Evolutionary conservation across 2,888 invertebrate species (phyloP), one percentile per base, ranked within the genome.

Genomic region (Calliphora vomitoria): DNA sequence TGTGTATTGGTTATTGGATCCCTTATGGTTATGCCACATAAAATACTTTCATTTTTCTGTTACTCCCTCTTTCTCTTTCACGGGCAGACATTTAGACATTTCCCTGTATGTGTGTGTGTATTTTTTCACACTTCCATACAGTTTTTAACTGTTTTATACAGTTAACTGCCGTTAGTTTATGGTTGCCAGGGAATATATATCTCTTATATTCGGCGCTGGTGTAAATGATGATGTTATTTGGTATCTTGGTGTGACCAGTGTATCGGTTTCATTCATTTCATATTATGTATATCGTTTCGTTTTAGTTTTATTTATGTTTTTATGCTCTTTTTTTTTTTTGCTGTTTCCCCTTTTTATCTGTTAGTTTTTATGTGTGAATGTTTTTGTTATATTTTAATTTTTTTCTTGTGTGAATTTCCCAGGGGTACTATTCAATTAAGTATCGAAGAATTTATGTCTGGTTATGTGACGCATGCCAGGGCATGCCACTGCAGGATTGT

Each of bases 401-500:
- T 68, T 66, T 58, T 66, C 31, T 76, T 62, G 53, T 78, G 69
- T 72, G 62, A 79, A 78, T 87, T 87, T 85, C 83, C 84, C 88
- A 66, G 74, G 79, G 82, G 86, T 82, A 86, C 86, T 79, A 86
- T 86, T 86, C 86, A 86, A 82, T 86, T 82, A 79, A 86, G 82
- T 82, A 79, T 68, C 82, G 41, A 79, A 79, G 82, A 86, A 86
- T 86, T 86, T 86, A 86, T 86, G 82, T 86, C 71, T 86, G 72
- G 68, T 68, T 75, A 50, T 85, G 68, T 41, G 74, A 81, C 64
- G 53, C 8, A 38, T 72, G 35, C 35, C 35, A 35, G 35, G 71
- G 8, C 4, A 64, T 62, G 8, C 15, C n/a, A 64, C 4, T 53
- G 13, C 11, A 53, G 25, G 38, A 38, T 41, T 66, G n/a, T 62